These are phyloP conservation scores for Ceriagrion tenellum DNA, from an alignment of 2,888 invertebrate species.

Conservation along the genomic window DNA sequence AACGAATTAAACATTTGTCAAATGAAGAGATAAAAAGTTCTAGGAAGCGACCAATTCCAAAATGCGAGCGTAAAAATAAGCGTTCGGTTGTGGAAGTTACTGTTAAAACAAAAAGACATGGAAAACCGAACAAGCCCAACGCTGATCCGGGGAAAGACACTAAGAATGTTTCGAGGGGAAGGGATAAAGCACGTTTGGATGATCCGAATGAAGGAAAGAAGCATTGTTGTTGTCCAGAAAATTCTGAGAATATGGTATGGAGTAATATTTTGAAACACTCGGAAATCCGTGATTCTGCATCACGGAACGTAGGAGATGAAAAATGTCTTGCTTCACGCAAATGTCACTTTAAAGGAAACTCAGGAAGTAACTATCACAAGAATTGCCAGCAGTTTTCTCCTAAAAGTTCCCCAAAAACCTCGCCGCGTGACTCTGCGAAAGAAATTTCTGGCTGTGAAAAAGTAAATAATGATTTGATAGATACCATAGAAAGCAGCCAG, in stretches of 20 bases:
- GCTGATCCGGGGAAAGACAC: not conserved
- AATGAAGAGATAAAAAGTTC: not conserved
- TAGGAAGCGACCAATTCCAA: not conserved
- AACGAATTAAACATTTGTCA: not conserved
- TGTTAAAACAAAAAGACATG: constrained; percentile 5
- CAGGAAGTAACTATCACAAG: not conserved
- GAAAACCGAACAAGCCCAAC: not conserved
- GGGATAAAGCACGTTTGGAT: not conserved
- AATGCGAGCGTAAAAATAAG: not conserved
- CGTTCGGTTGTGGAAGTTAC: constrained; percentile 23
- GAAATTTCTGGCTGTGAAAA: not conserved
- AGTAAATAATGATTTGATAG: not conserved
- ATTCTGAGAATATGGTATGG: not conserved
- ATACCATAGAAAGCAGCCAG: not conserved
- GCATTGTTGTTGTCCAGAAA: not conserved
- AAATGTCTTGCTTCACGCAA: not conserved
- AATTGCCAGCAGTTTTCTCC: not conserved
- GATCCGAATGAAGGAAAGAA: not conserved
- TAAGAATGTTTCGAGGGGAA: not conserved
- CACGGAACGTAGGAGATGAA: not conserved
- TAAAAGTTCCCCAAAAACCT: not conserved
- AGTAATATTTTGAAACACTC: constrained; percentile 18
- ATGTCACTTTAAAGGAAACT: not conserved
- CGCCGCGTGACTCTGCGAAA: not conserved
- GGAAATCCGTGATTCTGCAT: not conserved